phyloP scores from a whole-genome alignment of 2,888 invertebrate species.

The Diloba caeruleocephala region DNA sequence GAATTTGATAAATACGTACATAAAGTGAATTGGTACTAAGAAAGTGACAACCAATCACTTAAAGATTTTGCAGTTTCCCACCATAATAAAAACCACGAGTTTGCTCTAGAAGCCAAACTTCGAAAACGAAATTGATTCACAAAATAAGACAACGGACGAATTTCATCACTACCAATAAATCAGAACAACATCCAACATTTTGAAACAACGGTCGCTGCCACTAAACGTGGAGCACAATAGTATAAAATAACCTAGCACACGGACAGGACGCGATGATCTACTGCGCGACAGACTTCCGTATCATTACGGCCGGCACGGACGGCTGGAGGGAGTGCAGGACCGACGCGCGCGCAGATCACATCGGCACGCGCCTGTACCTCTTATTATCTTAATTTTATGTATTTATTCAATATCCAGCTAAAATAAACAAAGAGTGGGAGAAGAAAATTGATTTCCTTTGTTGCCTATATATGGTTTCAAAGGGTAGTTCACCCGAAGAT shows the following conservation, averaged over 20 bases:
- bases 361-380: conserved; percentile 54
- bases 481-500: no score
- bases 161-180: no score
- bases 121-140: no score
- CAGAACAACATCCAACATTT: neutral
- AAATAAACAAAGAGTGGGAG: conserved; percentile 33
- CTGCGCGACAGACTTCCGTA: conserved; percentile 73
- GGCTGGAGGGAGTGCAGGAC: conserved; percentile 47
- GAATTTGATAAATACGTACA: no score
- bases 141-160: no score
- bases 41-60: no score
- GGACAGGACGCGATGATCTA: conserved; percentile 65
- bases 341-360: conserved; percentile 57
- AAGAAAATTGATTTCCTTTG: conserved; percentile 12
- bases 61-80: no score
- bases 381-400: conserved; percentile 58
- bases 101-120: no score
- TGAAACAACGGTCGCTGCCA: neutral
- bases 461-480: neutral
- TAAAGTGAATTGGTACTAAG: no score
- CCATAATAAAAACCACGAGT: no score
- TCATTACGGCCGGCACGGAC: conserved; percentile 66
- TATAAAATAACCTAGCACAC: conserved; percentile 26
- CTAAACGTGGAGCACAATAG: conserved; percentile 17
- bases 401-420: conserved; percentile 50